Base-by-base conservation (phyloP, 2,888 invertebrate species). In the Eupithecia dodoneata region DNA sequence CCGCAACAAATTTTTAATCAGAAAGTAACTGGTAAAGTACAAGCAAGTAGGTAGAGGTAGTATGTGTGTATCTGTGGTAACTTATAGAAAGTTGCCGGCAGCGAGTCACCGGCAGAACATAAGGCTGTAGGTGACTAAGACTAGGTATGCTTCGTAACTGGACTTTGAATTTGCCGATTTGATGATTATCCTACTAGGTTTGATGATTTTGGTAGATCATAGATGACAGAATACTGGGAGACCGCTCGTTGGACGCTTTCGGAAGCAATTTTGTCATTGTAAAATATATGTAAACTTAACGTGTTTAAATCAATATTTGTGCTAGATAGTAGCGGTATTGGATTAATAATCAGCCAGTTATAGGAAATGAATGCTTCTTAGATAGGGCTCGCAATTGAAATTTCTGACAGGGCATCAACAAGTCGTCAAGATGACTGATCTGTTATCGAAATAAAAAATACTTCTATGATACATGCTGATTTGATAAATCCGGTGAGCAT, bases 81-180 rank as follows among this genome's bases (percentile, higher is more conserved):
- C 72, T 49, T 69, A 71, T 71, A 78, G 78, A 78, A 78, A 78
- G 78, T 69, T 49, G 71, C 44, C 66, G 66, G 66, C 49, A 41
- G 69, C 76, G 79, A 79, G 76, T 79, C 79, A 79, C 71, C 71
- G 41, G 71, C 42, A 52, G 45, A 71, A 45, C 77, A 41, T 18
- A 66, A 18, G 71, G 70, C 66, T 73, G 71, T 72, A 72, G 70
- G 55, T 65, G 75, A 73, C 30, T 30, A 30, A 30, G 30, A 49
- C 74, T 75, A 80, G 80, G 75, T 77, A 79, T 75, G 78, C 81
- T 85, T 9, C 55, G 3, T 59, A 87, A 83, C 87, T 84, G 83
- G 76, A 81, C 83, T 84, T 85, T 86, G 47, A 47, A 47, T n/a
- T 69, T 18, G 66, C 66, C 15, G 30, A 30, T 12, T 2, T 63